phyloP scores from a whole-genome alignment of 2,113 vertebrate genomes.

The Carassius auratus region DNA sequence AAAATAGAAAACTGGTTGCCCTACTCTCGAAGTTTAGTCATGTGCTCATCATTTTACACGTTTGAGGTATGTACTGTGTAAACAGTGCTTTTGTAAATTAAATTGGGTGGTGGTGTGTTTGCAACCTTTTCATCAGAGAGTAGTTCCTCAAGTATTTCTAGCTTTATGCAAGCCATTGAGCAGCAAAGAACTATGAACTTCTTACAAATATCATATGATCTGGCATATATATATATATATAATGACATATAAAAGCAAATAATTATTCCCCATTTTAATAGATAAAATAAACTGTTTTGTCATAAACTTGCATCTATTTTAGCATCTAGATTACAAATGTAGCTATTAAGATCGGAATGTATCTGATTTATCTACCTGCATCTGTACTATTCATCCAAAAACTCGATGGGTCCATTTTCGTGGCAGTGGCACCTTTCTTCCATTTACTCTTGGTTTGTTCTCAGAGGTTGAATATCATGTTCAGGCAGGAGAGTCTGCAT shows the following conservation, averaged over 20 bases:
- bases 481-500: neutral
- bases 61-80: neutral
- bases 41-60: neutral
- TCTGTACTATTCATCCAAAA: neutral
- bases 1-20: neutral
- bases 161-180: neutral
- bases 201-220: neutral
- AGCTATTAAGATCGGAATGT: neutral
- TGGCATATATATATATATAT: neutral
- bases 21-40: neutral
- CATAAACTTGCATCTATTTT: neutral
- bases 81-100: neutral
- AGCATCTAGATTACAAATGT: neutral
- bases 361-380: neutral
- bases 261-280: neutral
- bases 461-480: neutral
- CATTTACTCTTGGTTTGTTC: neutral
- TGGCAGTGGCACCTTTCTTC: neutral
- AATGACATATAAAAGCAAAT: neutral
- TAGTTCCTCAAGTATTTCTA: slow-evolving; percentile 20
- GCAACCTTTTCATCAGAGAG: neutral
- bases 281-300: neutral
- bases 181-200: neutral
- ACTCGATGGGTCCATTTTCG: neutral
- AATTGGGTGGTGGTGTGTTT: slow-evolving; percentile 5